These are phyloP conservation scores for Piscicola geometra DNA, from an alignment of 2,888 invertebrate genomes.

Conservation along the genomic window DNA sequence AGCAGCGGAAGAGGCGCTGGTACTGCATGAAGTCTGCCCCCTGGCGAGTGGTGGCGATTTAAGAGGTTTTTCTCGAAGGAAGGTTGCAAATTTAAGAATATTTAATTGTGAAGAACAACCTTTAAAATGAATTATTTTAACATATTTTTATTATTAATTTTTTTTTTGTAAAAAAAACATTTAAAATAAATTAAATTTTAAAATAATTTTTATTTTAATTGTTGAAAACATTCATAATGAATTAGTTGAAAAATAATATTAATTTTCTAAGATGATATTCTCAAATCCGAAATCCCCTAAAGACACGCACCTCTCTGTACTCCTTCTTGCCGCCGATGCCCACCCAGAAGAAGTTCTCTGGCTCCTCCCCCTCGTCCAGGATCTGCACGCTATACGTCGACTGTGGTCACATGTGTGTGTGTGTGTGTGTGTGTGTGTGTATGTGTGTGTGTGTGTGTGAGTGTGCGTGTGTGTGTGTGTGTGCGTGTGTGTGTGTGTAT, in stretches of 20 bases:
- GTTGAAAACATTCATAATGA: too few relatives aligned
- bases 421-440: conserved; percentile 12
- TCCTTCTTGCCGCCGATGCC: conserved; percentile 85
- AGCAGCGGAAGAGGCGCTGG: conserved; percentile 91
- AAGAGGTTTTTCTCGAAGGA: neutral
- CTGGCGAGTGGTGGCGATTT: conserved; percentile 43
- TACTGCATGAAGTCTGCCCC: conserved; percentile 86
- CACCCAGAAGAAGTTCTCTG: conserved; percentile 97
- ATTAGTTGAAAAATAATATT: too few relatives aligned
- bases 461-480: conserved; percentile 13
- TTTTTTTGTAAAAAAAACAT: too few relatives aligned
- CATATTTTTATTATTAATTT: too few relatives aligned
- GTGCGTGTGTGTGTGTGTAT: conserved; percentile 10
- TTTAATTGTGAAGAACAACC: too few relatives aligned
- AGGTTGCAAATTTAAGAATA: neutral
- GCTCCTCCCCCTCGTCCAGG: conserved; percentile 80
- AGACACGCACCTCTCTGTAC: conserved; percentile 65
- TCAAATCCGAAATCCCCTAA: too few relatives aligned
- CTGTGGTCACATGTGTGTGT: conserved; percentile 43
- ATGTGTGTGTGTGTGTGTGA: conserved; percentile 12
- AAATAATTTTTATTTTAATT: too few relatives aligned
- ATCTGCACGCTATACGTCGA: conserved; percentile 60
- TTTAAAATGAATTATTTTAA: too few relatives aligned
- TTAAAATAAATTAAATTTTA: too few relatives aligned
- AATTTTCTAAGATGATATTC: too few relatives aligned